Percentiles rank a stretch among this genome's conserved stretches.
phyloP scores from a whole-genome alignment of 2,888 invertebrate genomes.

The Agrochola lota region DNA sequence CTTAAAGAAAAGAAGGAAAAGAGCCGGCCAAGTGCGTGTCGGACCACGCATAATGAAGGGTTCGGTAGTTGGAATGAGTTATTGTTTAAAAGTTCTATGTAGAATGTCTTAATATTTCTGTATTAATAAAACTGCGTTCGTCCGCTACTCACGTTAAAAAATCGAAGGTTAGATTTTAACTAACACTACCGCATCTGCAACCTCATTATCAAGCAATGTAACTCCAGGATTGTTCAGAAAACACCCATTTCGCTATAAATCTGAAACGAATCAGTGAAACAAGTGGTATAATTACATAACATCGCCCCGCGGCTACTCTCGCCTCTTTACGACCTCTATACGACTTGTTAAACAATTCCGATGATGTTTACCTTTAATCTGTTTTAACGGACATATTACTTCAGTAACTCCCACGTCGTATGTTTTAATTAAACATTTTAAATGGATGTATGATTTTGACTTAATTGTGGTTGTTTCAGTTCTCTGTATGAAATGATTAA shows the following conservation, averaged over 20 bases:
- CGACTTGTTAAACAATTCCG: conserved; percentile 43
- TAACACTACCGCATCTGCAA: conserved; percentile 15
- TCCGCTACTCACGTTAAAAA: too few species aligned
- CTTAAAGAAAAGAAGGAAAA: neutral
- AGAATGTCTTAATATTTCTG: too few species aligned
- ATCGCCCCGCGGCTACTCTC: conserved; percentile 27
- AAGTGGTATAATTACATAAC: conserved; percentile 60
- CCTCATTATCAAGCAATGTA: conserved; percentile 17
- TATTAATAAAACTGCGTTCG: too few species aligned
- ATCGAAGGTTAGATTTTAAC: neutral
- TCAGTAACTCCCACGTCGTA: conserved; percentile 33
- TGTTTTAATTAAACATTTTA: conserved; percentile 40
- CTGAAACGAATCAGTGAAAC: conserved; percentile 50
- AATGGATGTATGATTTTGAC: conserved; percentile 21
- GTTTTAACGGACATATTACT: conserved; percentile 47
- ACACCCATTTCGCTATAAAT: conserved; percentile 40
- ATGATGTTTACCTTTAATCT: conserved; percentile 48
- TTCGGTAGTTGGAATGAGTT: too few species aligned
- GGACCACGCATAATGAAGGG: too few species aligned
- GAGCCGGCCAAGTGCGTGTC: too few species aligned
- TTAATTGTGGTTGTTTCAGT: neutral
- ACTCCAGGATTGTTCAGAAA: conserved; percentile 37
- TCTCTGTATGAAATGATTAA: neutral
- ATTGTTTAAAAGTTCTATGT: too few species aligned
- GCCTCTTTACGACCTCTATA: conserved; percentile 17